phyloP scores from a whole-genome alignment of 2,113 vertebrate genomes.

The Chinchilla lanigera region DNA sequence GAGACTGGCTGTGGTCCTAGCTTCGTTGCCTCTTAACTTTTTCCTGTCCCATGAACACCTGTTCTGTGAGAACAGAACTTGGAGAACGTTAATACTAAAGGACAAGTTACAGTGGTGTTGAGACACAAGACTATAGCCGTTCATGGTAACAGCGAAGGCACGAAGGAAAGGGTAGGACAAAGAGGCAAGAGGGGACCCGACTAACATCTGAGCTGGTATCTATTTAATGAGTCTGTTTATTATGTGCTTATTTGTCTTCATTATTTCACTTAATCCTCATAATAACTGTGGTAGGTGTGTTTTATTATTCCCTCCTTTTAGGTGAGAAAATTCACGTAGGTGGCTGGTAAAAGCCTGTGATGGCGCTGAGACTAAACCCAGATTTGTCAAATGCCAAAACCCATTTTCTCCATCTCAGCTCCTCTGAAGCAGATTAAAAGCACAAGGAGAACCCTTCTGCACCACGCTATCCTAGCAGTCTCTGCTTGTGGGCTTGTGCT shows the following conservation, averaged over 20 bases:
- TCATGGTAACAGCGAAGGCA: neutral
- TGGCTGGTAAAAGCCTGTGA: neutral
- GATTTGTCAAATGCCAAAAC: neutral
- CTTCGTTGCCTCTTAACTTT: neutral
- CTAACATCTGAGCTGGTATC: neutral
- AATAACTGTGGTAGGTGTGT: neutral
- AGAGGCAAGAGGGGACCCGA: neutral
- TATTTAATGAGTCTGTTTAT: neutral
- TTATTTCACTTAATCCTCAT: neutral
- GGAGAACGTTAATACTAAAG: neutral
- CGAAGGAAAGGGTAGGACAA: neutral
- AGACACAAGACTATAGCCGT: neutral
- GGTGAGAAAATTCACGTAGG: neutral
- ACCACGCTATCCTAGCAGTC: rapidly evolving
- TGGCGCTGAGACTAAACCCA: neutral
- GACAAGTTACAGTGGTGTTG: neutral
- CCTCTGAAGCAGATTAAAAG: neutral
- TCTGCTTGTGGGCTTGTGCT: neutral
- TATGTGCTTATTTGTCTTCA: neutral
- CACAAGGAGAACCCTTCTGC: neutral
- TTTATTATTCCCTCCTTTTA: neutral
- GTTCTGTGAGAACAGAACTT: neutral
- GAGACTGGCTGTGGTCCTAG: neutral
- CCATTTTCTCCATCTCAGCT: neutral
- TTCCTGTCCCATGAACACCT: neutral